These are phyloP conservation scores for Brachylomia viminalis DNA, from an alignment of 2,888 invertebrate genomes.

Conservation along the genomic window DNA sequence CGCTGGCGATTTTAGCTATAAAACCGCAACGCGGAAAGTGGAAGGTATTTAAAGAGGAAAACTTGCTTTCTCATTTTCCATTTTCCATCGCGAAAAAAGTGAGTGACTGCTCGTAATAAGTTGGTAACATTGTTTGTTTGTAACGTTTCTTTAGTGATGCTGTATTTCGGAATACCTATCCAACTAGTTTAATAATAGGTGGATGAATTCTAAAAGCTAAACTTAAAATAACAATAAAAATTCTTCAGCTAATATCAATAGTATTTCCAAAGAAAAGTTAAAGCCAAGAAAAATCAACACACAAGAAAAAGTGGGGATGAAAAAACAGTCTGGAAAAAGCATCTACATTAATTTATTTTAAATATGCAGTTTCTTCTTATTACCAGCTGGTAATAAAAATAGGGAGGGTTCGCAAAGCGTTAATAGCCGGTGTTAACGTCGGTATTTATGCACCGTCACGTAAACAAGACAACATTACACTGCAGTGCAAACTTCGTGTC, in stretches of 20 bases:
- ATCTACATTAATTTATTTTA: slow-evolving; percentile 65
- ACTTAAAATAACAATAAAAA: background rate
- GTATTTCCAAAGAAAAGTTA: slow-evolving; percentile 13
- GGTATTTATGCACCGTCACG: slow-evolving; percentile 83
- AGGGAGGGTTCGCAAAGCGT: slow-evolving; percentile 72
- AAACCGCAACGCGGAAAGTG: slow-evolving; percentile 32
- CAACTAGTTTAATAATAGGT: background rate
- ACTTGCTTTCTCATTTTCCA: background rate
- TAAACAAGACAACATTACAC: slow-evolving; percentile 81
- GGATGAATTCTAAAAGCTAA: background rate
- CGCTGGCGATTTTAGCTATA: slow-evolving; percentile 37
- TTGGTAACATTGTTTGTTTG: background rate
- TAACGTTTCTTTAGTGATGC: background rate
- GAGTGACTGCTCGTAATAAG: background rate
- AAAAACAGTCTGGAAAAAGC: slow-evolving; percentile 46
- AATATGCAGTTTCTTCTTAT: slow-evolving; percentile 72
- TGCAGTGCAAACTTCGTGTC: slow-evolving; percentile 78
- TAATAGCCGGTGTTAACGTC: slow-evolving; percentile 76
- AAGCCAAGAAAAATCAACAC: slow-evolving; percentile 6
- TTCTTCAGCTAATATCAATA: slow-evolving; percentile 9
- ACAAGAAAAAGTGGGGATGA: slow-evolving; percentile 18
- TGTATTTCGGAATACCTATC: background rate
- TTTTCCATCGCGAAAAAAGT: slow-evolving; percentile 12
- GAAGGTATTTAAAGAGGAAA: slow-evolving; percentile 29
- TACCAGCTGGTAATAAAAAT: slow-evolving; percentile 74